Evolutionary conservation across 2,113 vertebrate species (phyloP), one percentile per base, ranked within the genome.

Genomic region (Lophura nycthemera): DNA sequence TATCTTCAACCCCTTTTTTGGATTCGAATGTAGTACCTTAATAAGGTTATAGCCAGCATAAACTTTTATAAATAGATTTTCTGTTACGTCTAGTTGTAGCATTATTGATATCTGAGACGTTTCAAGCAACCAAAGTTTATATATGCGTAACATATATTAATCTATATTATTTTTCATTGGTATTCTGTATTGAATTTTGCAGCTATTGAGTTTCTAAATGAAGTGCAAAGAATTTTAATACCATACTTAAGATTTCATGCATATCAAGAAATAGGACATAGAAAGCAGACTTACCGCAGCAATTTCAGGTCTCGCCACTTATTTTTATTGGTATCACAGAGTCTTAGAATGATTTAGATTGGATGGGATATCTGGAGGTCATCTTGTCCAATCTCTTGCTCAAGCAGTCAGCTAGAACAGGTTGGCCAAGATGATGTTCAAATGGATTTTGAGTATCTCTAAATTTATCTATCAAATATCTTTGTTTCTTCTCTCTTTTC

Each of bases 121-220:
- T 91, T 89, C 60, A 43, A 86, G 48, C 34, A 89, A 52, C 24
- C 24, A 7, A 2, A 64, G 42, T 91, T 52, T 57, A 24, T 76
- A 52, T 71, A 32, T 50, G 34, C 15, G 14, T 57, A 89, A 65
- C 47, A 29, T 77, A 52, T 82, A 82, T 77, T 71, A 73, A 69
- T 82, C 36, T 82, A 6, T 78, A 47, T 61, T 85, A 81, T 69
- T 86, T 92, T 89, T 67, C 60, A 60, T 86, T 94, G 59, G 20
- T 8, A 13, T 59, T 86, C 30, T n/a, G 13, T 86, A 86, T 83
- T 56, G 66, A 83, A 70, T 92, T 89, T 89, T 86, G 66, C 38
- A 86, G 48, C 72, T 89, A 54, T 65, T 78, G 81, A 89, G 36
- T 83, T 83, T 89, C 38, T 89, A 92, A 89, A 92, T 86, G 78